Evolutionary conservation across 2,797 vertebrate genomes (phyloP).

Genomic region (Syngnathus acus): DNA sequence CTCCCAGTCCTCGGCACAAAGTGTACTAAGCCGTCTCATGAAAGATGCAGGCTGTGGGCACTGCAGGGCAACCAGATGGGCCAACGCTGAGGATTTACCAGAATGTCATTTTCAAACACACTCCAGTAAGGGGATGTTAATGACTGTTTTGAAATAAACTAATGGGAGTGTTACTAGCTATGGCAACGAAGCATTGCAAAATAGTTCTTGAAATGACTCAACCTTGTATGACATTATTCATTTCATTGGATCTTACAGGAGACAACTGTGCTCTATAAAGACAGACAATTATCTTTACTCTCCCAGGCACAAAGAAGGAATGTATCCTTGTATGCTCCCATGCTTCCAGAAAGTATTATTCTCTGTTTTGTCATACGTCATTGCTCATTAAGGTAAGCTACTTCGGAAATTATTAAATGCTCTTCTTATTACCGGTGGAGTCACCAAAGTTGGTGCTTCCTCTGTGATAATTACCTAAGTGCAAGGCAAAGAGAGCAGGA

Average conservation of each 20-base stretch:
- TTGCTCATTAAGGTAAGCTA: conserved; percentile 12
- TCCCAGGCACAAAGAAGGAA: not conserved
- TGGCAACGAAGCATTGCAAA: conserved; percentile 7
- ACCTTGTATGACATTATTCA: not conserved
- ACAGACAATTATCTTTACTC: conserved; percentile 3
- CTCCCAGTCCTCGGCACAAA: not conserved
- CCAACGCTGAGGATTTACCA: conserved; percentile 42
- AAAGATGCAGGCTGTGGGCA: conserved; percentile 3
- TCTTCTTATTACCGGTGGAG: conserved; percentile 24
- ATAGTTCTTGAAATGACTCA: not conserved
- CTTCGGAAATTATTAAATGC: conserved; percentile 23
- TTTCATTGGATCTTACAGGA: conserved; percentile 4
- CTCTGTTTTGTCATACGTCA: not conserved
- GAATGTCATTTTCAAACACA: conserved; percentile 31
- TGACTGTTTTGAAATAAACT: conserved; percentile 25
- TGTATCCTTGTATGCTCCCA: not conserved
- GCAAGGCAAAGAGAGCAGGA: conserved; percentile 33
- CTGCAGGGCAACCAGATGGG: conserved; percentile 45
- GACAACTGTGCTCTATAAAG: conserved; percentile 5
- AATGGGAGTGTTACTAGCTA: conserved; percentile 18
- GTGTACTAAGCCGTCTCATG: not conserved
- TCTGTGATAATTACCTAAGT: conserved; percentile 42
- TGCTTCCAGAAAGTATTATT: conserved; percentile 1
- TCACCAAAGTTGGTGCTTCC: conserved; percentile 36
- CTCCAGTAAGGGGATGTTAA: conserved; percentile 40